Conservation (phyloP, 2,888 invertebrate genomes). For the Dryobotodes eremita region DNA sequence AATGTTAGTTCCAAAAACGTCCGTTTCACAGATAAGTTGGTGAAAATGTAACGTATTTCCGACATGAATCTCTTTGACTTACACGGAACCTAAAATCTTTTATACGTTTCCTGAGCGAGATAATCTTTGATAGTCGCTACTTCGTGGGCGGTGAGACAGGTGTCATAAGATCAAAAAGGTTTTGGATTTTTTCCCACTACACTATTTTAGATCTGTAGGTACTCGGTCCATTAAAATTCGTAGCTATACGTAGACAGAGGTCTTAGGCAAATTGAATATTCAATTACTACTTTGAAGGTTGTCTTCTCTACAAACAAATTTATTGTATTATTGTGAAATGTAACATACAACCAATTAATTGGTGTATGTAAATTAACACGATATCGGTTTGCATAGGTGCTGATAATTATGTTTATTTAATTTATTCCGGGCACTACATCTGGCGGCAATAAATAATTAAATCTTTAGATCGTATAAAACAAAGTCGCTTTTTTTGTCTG, state of each 20-base stretch:
- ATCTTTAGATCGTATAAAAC: no score
- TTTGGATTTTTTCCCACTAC: background rate
- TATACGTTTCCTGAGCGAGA: no score
- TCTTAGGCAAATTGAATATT: background rate
- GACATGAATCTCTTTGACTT: no score
- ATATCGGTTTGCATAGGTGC: constrained; percentile 28
- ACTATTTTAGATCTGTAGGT: background rate
- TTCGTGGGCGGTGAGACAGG: no score
- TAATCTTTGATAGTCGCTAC: no score
- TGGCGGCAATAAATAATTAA: constrained; percentile 16
- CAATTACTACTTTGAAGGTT: background rate
- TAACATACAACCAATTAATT: constrained; percentile 36
- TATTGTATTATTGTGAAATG: background rate
- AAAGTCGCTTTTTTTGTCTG: no score
- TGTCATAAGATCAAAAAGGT: background rate
- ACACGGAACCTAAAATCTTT: no score
- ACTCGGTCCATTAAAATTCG: background rate
- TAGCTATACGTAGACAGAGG: no score
- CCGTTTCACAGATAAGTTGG: no score
- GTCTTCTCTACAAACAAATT: background rate
- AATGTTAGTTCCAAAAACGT: no score
- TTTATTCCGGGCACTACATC: constrained; percentile 9
- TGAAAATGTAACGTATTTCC: no score
- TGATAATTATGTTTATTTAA: constrained; percentile 31
- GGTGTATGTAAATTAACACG: constrained; percentile 37